Base-by-base conservation (phyloP, 2,113 vertebrate genomes). In the Varanus komodoensis region DNA sequence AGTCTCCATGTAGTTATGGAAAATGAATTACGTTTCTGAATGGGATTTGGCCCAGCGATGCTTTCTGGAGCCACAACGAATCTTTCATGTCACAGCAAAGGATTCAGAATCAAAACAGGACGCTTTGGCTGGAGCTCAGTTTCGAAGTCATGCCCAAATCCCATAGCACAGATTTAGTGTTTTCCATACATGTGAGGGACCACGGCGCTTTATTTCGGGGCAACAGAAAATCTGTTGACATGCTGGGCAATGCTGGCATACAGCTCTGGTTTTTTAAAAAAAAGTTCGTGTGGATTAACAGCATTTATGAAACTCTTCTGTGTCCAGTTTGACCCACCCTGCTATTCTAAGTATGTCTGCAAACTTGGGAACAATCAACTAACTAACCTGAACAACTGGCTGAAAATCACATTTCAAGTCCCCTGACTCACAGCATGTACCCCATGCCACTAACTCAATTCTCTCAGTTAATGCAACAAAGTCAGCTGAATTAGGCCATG, bases 31-130 rank as follows among this genome's bases (percentile, higher is more conserved):
- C 5, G 4, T 79, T 89, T 83, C 44, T 87, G 1, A 71, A 90
- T 84, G 32, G 73, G 15, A 44, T 79, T 89, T 75, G 94, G 67
- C 77, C 67, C 93, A 82, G 90, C 73, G 89, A 90, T 86, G 84
- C 91, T 93, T 92, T 87, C 88, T 90, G 87, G 92, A 92, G 91
- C 87, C 91, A 84, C 81, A 94, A 95, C 95, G 95, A 96, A 95
- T 82, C 87, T 95, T 93, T n/a, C 71, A 91, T 94, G 94, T 96
- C 92, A 89, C 93, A 90, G 89, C 79, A 88, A 32, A n/a, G 52
- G 54, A 92, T 91, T 89, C 94, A 78, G 90, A 95, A 91, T 23
- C 81, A 84, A 69, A 32, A 89, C 68, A 27, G 61, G 83, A 94
- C 94, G 89, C 86, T 86, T 82, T 73, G 87, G 86, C 75, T 92